Evolutionary conservation across 2,888 invertebrate genomes (phyloP).

Genomic region (Agrenia bidenticulata): DNA sequence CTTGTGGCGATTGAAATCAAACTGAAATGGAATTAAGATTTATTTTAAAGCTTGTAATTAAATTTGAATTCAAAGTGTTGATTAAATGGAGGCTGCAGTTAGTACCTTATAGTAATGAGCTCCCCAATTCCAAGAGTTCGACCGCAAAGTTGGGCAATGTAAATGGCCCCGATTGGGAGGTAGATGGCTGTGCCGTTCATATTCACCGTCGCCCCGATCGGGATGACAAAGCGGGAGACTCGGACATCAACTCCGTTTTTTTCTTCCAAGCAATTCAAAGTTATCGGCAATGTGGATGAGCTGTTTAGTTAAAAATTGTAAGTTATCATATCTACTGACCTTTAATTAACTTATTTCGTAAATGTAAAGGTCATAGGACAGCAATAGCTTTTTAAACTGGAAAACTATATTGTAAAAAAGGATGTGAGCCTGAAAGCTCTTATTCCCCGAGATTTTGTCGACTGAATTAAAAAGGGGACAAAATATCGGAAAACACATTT

Average conservation of each 20-base stretch:
- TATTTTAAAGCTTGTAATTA: too few species aligned
- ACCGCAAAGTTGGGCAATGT: slow-evolving; percentile 22
- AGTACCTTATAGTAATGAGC: slow-evolving; percentile 11
- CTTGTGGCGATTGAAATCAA: slow-evolving; percentile 12
- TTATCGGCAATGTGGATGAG: slow-evolving; percentile 19
- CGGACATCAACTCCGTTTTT: slow-evolving; percentile 11
- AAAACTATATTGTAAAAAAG: too few species aligned
- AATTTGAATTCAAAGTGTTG: not conserved
- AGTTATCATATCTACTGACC: too few species aligned
- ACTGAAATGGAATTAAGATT: too few species aligned
- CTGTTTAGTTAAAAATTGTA: slow-evolving; percentile 18
- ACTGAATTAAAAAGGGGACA: too few species aligned
- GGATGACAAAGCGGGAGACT: slow-evolving; percentile 21
- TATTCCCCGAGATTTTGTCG: too few species aligned
- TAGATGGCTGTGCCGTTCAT: slow-evolving; percentile 26
- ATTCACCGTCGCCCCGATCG: slow-evolving; percentile 24
- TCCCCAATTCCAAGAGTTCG: slow-evolving; percentile 17
- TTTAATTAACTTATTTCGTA: too few species aligned
- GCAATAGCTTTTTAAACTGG: too few species aligned
- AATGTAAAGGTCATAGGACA: too few species aligned
- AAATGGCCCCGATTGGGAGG: slow-evolving; percentile 17
- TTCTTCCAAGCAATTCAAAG: slow-evolving; percentile 21
- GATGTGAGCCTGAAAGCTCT: too few species aligned
- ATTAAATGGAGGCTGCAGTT: not conserved
- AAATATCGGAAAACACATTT: too few species aligned